Evolutionary conservation across 2,888 invertebrate genomes (phyloP).

Genomic region (Leptinotarsa peninsularis): DNA sequence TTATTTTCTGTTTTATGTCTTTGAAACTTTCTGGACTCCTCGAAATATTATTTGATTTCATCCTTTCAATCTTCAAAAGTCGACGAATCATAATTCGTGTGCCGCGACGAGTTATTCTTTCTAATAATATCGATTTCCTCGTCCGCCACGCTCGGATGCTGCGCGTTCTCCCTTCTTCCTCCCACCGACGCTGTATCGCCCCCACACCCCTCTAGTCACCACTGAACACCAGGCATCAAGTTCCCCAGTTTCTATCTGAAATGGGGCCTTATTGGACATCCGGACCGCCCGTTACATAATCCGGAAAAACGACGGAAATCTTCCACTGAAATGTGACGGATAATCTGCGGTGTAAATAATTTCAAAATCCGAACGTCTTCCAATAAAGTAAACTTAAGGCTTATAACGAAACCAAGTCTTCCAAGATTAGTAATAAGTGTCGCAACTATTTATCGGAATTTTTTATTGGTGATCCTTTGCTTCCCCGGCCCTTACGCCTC

Average conservation of each 20-base stretch:
- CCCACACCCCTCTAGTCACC: conserved; percentile 13
- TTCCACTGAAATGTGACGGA: conserved; percentile 41
- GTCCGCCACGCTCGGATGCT: conserved; percentile 55
- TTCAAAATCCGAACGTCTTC: conserved; percentile 70
- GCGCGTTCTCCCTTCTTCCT: conserved; percentile 52
- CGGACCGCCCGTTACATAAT: conserved; percentile 35
- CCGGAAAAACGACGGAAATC: conserved; percentile 33
- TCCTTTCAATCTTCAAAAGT: too few species aligned
- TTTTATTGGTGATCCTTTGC: conserved; percentile 28
- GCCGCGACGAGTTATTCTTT: conserved; percentile 37
- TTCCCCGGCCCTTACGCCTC: conserved; percentile 19
- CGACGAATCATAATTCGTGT: neutral
- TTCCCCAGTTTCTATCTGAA: conserved; percentile 33
- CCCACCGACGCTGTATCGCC: conserved; percentile 24
- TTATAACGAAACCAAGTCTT: conserved; percentile 44
- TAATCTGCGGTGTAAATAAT: conserved; percentile 37
- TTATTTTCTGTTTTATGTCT: too few species aligned
- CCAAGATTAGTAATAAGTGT: conserved; percentile 31
- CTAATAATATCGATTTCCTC: conserved; percentile 48
- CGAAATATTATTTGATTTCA: neutral
- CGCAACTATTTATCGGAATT: conserved; percentile 4
- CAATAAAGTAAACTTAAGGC: conserved; percentile 55
- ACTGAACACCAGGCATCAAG: conserved; percentile 11
- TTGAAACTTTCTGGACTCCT: neutral
- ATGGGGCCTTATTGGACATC: conserved; percentile 43